These are phyloP conservation scores for Panurus biarmicus DNA, from an alignment of 2,113 vertebrate species.

Conservation along the genomic window DNA sequence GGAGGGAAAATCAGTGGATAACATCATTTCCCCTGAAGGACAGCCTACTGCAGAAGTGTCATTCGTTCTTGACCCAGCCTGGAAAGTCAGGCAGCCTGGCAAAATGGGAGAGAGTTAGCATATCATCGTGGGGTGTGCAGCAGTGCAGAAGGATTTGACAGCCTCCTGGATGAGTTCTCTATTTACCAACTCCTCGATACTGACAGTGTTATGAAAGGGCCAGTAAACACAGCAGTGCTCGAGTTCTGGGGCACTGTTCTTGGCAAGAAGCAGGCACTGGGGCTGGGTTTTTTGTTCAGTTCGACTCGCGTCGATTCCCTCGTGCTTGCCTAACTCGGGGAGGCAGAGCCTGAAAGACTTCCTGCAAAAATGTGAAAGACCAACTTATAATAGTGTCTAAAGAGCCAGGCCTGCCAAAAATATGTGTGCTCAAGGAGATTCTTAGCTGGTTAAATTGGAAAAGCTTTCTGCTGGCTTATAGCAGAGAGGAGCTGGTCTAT, in stretches of 20 bases:
- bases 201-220: conserved; percentile 53
- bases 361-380: background rate
- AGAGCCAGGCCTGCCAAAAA: conserved; percentile 42
- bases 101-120: conserved; percentile 58
- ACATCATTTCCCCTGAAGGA: conserved; percentile 59
- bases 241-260: conserved; percentile 50
- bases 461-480: background rate
- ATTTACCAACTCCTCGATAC: conserved; percentile 38
- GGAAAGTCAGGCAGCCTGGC: conserved; percentile 64
- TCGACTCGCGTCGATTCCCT: background rate
- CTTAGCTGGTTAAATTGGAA: background rate
- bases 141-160: conserved; percentile 67
- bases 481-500: background rate
- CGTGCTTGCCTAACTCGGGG: background rate
- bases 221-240: conserved; percentile 37
- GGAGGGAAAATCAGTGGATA: background rate
- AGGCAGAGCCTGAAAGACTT: conserved; percentile 27
- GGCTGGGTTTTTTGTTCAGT: background rate
- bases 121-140: conserved; percentile 47
- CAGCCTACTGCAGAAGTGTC: conserved; percentile 55
- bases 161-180: conserved; percentile 53
- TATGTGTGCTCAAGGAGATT: background rate
- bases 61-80: conserved; percentile 61
- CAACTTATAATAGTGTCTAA: conserved; percentile 10
- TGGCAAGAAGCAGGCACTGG: conserved; percentile 33